These are phyloP conservation scores for Diorhabda elongata DNA, from an alignment of 1,140 invertebrate genomes.

Conservation along the genomic window DNA sequence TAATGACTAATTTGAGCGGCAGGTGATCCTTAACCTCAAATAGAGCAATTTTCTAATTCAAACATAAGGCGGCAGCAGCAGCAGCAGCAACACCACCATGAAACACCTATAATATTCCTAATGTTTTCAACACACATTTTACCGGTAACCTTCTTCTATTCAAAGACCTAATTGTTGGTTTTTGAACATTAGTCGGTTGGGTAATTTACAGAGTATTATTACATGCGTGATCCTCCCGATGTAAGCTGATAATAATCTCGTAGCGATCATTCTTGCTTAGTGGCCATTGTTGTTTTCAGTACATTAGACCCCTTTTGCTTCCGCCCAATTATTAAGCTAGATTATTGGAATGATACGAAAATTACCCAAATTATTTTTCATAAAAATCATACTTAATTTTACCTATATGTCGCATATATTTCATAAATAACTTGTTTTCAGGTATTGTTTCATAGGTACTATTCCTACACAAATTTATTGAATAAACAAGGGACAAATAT, in stretches of 20 bases:
- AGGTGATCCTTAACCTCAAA: not conserved
- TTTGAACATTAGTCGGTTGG: conserved; percentile 33
- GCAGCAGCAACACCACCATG: not conserved
- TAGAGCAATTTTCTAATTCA: conserved; percentile 1
- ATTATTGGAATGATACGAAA: conserved; percentile 8
- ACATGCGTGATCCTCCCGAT: conserved; percentile 40
- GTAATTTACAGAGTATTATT: conserved; percentile 44
- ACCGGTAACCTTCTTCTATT: conserved; percentile 5
- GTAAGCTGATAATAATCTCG: conserved; percentile 34
- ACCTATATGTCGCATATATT: not conserved
- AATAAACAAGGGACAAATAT: no score
- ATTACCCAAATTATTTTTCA: conserved; percentile 17
- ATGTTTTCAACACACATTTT: conserved; percentile 15
- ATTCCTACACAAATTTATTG: no score
- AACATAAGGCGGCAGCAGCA: not conserved
- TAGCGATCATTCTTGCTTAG: conserved; percentile 30
- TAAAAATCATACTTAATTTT: conserved; percentile 1
- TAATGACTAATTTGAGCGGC: no score
- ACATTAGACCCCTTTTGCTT: conserved; percentile 19
- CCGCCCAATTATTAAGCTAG: conserved; percentile 16
- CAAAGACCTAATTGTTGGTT: conserved; percentile 34
- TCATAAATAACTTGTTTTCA: no score
- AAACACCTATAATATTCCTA: conserved; percentile 7
- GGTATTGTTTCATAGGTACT: no score
- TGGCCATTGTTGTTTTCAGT: conserved; percentile 21